These are phyloP conservation scores for Macrosoma leucophasiata DNA, from an alignment of 2,888 invertebrate species.

Conservation along the genomic window DNA sequence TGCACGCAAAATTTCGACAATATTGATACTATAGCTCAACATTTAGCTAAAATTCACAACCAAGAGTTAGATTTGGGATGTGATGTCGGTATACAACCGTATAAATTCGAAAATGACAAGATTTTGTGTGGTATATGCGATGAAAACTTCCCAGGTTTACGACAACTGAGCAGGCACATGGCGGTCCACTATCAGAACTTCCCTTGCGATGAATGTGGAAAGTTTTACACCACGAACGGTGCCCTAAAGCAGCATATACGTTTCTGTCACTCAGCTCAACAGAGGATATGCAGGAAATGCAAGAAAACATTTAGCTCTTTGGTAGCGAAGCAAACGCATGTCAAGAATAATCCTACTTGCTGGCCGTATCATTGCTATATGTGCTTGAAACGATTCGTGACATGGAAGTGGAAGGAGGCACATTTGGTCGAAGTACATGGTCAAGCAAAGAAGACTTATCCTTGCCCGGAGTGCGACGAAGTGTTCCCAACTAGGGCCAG, in stretches of 20 bases:
- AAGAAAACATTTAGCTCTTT: conserved; percentile 32
- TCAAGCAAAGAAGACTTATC: conserved; percentile 26
- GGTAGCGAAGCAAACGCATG: conserved; percentile 33
- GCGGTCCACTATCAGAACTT: conserved; percentile 37
- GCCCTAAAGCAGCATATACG: conserved; percentile 33
- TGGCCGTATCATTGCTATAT: conserved; percentile 35
- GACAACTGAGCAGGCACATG: conserved; percentile 38
- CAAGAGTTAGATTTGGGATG: conserved; percentile 29
- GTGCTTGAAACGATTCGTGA: conserved; percentile 36
- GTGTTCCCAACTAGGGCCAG: conserved; percentile 28
- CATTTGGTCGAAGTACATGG: conserved; percentile 36
- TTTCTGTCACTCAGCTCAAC: conserved; percentile 29
- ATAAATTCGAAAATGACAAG: conserved; percentile 32
- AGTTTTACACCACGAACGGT: conserved; percentile 32
- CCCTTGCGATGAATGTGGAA: conserved; percentile 43
- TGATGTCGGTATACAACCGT: conserved; percentile 38
- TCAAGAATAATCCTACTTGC: conserved; percentile 31
- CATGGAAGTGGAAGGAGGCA: conserved; percentile 31
- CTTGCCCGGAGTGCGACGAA: conserved; percentile 38
- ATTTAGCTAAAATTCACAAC: conserved; percentile 33
- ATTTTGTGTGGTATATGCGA: conserved; percentile 36
- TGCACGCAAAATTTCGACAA: conserved; percentile 29
- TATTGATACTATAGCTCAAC: conserved; percentile 32
- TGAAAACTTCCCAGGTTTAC: conserved; percentile 33
- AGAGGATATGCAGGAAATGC: conserved; percentile 35